Evolutionary conservation across 2,888 invertebrate species (phyloP).

Genomic region (Leucophora obtusa): DNA sequence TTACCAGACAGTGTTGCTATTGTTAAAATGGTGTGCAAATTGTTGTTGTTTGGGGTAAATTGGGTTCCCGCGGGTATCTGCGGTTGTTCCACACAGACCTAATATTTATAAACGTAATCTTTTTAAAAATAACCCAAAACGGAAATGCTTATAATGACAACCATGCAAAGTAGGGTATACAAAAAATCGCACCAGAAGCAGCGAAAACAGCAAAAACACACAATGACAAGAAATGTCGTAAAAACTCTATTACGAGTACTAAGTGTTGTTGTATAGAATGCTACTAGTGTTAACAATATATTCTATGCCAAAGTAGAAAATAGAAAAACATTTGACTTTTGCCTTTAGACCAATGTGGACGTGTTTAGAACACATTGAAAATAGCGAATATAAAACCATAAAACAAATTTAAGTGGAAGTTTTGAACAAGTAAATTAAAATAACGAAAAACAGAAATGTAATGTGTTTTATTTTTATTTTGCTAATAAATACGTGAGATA

Average conservation of each 20-base stretch:
- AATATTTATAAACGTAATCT: too few species aligned
- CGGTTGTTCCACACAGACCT: too few species aligned
- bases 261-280: constrained; percentile 1
- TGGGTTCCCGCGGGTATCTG: too few species aligned
- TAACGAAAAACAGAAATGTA: neutral
- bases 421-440: constrained; percentile 17
- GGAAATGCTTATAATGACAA: neutral
- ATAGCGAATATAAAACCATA: neutral
- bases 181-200: constrained; percentile 61
- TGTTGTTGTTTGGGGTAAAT: too few species aligned
- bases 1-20: too few species aligned
- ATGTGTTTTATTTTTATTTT: neutral
- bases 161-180: neutral
- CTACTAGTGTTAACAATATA: constrained; percentile 31
- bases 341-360: constrained; percentile 73
- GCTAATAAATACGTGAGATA: neutral
- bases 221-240: constrained; percentile 15
- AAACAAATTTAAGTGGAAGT: constrained; percentile 4
- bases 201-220: constrained; percentile 65
- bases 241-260: constrained; percentile 37
- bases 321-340: constrained; percentile 71
- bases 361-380: constrained; percentile 63
- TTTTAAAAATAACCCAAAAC: too few species aligned
- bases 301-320: constrained; percentile 36
- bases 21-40: too few species aligned